Evolutionary conservation across 2,797 vertebrate species (phyloP), one percentile per base, ranked within the genome.

Genomic region (Anomalospiza imberbis): DNA sequence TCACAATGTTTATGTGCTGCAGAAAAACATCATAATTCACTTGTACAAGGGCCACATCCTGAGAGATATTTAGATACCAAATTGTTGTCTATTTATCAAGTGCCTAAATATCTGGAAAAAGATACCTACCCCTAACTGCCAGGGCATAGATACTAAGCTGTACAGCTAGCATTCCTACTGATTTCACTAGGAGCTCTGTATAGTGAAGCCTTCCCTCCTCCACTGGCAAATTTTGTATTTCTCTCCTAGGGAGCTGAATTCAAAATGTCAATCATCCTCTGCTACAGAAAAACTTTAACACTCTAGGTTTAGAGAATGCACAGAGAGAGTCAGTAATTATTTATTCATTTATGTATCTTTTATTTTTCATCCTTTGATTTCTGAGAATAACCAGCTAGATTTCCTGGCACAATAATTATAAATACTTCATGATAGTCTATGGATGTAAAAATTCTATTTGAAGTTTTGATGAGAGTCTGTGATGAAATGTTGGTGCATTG

Each of bases 311-410:
- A 75, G 60, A 81, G 73, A 78, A 89, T 70, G 66, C 79, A 94
- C 73, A 81, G 73, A 81, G 65, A 91, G 44, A 88, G 13, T 78
- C 48, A 66, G 4, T 86, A 97, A 95, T 95, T 92, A 96, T 85
- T 94, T 95, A 95, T 95, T 95, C 85, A 91, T 95, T 96, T 92
- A 72, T 77, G 71, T 94, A 91, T 84, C 81, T 92, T 95, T 95
- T 93, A 55, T 91, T 96, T 95, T 89, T 92, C 78, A 91, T 88
- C 91, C 76, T 95, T 96, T 96, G 91, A 96, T 93, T 96, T 95
- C 58, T 2, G 36, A 95, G 91, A 84, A 75, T 88, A 89, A 89
- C 68, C 63, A 80, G 76, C 89, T 93, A 93, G 55, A 93, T 92
- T 94, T 95, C 70, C 87, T 94, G 91, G 89, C 73, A 95, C 85